These are phyloP conservation scores for Serilophus lunatus DNA, from an alignment of 2,113 vertebrate genomes.

Conservation along the genomic window DNA sequence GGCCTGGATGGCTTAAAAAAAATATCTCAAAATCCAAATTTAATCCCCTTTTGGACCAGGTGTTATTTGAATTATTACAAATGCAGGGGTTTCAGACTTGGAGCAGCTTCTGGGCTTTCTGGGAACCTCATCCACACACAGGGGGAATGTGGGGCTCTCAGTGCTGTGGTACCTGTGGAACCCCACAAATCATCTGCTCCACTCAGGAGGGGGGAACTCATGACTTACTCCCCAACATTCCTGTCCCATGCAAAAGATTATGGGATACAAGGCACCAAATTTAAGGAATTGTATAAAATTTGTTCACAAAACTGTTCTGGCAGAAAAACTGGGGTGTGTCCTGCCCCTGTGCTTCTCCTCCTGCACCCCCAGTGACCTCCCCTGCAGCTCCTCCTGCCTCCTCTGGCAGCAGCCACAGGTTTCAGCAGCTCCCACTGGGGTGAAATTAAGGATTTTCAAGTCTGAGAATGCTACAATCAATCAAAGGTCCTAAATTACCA, in stretches of 20 bases:
- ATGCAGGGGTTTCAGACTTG: not conserved
- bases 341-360: not conserved
- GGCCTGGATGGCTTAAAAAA: not conserved
- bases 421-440: not conserved
- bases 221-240: not conserved
- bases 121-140: too few relatives aligned
- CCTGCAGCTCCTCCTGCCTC: not conserved
- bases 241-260: constrained; percentile 53
- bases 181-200: constrained; percentile 24
- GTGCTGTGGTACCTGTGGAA: constrained; percentile 5
- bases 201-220: not conserved
- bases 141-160: not conserved
- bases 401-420: not conserved
- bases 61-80: constrained; percentile 15
- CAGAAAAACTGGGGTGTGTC: constrained; percentile 18
- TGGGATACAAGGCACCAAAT: constrained; percentile 73
- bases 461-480: constrained; percentile 41
- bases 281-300: constrained; percentile 57
- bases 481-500: not conserved
- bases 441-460: not conserved
- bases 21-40: not conserved
- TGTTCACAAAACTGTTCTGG: constrained; percentile 52
- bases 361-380: not conserved
- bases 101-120: too few relatives aligned
- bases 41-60: not conserved